Conservation (phyloP, 2,797 vertebrate species). For the Knipowitschia caucasica region DNA sequence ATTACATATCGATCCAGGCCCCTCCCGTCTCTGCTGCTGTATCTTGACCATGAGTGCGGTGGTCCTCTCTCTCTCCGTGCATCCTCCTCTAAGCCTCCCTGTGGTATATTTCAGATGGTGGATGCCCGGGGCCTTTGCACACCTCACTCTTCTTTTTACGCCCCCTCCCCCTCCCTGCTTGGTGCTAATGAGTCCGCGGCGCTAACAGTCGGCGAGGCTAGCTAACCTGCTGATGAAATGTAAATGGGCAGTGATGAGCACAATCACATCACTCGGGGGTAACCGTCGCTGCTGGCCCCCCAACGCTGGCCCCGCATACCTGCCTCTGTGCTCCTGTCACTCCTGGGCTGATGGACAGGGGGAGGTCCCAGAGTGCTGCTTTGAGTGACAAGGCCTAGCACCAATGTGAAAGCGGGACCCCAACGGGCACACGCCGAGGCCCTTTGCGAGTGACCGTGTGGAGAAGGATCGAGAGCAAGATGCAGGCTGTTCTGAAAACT, state of each 20-base stretch:
- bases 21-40: slow-evolving; percentile 64
- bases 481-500: slow-evolving; percentile 56
- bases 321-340: slow-evolving; percentile 45
- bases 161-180: slow-evolving; percentile 46
- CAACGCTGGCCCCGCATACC: slow-evolving; percentile 24
- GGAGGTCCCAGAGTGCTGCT: slow-evolving; percentile 49
- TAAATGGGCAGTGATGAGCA: slow-evolving; percentile 92
- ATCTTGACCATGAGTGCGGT: slow-evolving; percentile 58
- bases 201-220: slow-evolving; percentile 55
- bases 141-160: slow-evolving; percentile 39
- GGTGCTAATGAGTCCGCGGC: slow-evolving; percentile 82
- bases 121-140: slow-evolving; percentile 50
- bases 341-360: slow-evolving; percentile 56
- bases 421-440: slow-evolving; percentile 32
- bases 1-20: slow-evolving; percentile 94
- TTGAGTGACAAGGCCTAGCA: slow-evolving; percentile 58
- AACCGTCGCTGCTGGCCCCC: slow-evolving; percentile 24
- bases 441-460: slow-evolving; percentile 44
- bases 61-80: slow-evolving; percentile 17
- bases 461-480: slow-evolving; percentile 41
- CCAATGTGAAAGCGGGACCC: slow-evolving; percentile 40
- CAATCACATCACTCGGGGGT: slow-evolving; percentile 83
- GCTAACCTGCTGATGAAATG: slow-evolving; percentile 92
- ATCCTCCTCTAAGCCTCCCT: slow-evolving; percentile 60
- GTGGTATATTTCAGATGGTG: slow-evolving; percentile 57